These are phyloP conservation scores for Anser cygnoides DNA, from an alignment of 2,113 vertebrate genomes.

Conservation along the genomic window DNA sequence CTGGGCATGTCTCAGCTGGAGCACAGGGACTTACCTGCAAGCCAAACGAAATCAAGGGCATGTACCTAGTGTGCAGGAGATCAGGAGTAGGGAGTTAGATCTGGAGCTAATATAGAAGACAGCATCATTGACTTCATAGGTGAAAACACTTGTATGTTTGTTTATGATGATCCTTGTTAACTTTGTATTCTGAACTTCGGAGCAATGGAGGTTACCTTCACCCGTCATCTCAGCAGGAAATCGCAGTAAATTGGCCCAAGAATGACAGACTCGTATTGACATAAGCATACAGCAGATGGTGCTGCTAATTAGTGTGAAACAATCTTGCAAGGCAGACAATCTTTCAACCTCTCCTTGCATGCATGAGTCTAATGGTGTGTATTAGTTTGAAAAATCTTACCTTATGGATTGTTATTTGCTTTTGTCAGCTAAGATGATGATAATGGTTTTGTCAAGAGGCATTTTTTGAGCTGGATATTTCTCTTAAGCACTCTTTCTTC, in stretches of 20 bases:
- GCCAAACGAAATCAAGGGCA: background rate
- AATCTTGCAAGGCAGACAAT: background rate
- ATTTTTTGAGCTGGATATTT: background rate
- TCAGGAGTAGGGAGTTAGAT: background rate
- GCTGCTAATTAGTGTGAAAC: background rate
- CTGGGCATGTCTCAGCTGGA: background rate
- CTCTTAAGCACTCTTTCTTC: background rate
- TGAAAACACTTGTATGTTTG: background rate
- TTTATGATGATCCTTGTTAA: background rate
- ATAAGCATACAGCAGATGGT: constrained; percentile 6
- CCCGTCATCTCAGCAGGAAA: background rate
- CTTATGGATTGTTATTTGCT: background rate
- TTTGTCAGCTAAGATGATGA: background rate
- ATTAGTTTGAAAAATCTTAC: background rate
- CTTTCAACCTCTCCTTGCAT: background rate
- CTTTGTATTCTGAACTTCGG: background rate
- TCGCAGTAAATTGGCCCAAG: background rate
- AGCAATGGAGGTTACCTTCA: background rate
- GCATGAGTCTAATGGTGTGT: background rate
- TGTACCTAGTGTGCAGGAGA: background rate
- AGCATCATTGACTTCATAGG: background rate
- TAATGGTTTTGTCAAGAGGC: background rate
- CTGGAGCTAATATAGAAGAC: no score
- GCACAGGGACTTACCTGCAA: background rate
- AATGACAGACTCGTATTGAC: background rate